A percentile compares a stretch with the other conserved stretches of the same genome.
Evolutionary conservation across 1,140 invertebrate genomes (phyloP).

Genomic region (Patella vulgata): DNA sequence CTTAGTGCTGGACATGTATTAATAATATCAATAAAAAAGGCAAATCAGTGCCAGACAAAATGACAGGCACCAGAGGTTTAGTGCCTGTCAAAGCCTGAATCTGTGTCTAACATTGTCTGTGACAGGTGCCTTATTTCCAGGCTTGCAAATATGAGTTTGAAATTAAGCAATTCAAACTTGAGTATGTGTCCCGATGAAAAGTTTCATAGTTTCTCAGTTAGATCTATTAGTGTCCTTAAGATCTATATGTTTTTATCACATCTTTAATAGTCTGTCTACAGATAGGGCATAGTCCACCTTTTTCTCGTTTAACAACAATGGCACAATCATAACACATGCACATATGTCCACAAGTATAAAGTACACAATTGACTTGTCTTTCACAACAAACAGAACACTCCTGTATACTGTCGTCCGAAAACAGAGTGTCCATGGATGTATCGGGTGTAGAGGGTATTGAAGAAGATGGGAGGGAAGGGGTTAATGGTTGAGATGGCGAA

Average conservation of each 20-base stretch:
- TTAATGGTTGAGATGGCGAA: constrained; percentile 5
- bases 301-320: constrained; percentile 86
- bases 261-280: constrained; percentile 92
- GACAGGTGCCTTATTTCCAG: too few species aligned
- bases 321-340: constrained; percentile 99
- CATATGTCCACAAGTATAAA: constrained; percentile 98
- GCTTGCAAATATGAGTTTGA: too few species aligned
- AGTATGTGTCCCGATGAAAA: too few species aligned
- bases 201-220: too few species aligned
- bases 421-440: constrained; percentile 27
- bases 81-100: too few species aligned
- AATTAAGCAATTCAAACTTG: too few species aligned
- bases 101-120: too few species aligned
- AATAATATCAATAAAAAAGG: too few species aligned
- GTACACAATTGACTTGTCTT: constrained; percentile 88
- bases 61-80: too few species aligned
- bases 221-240: too few species aligned
- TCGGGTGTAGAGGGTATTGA: constrained; percentile 41
- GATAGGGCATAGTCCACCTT: constrained; percentile 90
- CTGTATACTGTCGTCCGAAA: constrained; percentile 18
- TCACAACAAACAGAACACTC: constrained; percentile 97
- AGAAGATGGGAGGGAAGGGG: constrained; percentile 27
- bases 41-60: too few species aligned
- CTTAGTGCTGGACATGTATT: too few species aligned
- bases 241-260: constrained; percentile 86